Conservation (phyloP, 2,888 invertebrate genomes). For the Drosophila sordidula region DNA sequence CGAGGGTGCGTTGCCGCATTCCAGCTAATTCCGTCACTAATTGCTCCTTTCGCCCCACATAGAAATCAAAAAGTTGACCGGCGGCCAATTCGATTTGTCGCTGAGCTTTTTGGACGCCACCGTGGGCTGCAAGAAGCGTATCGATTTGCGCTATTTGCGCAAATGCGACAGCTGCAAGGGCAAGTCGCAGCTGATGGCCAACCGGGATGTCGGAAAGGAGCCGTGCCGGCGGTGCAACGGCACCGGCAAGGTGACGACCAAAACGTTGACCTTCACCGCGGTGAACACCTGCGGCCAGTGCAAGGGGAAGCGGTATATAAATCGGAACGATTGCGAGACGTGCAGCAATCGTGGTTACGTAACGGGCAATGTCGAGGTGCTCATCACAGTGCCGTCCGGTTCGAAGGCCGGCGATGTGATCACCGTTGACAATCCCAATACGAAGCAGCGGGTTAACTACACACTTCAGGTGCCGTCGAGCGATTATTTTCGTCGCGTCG, state of each 20-base stretch:
- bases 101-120: conserved; percentile 81
- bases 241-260: conserved; percentile 74
- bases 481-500: conserved; percentile 78
- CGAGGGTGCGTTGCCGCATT: conserved; percentile 60
- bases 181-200: conserved; percentile 67
- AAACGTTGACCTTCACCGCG: conserved; percentile 62
- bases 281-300: conserved; percentile 74
- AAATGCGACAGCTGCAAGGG: conserved; percentile 82
- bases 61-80: conserved; percentile 66
- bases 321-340: conserved; percentile 77
- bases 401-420: conserved; percentile 77
- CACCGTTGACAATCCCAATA: conserved; percentile 76
- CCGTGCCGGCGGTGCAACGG: conserved; percentile 83
- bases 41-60: not conserved
- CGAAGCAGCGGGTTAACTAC: conserved; percentile 73
- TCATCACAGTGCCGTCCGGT: conserved; percentile 78
- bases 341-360: conserved; percentile 81
- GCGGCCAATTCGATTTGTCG: conserved; percentile 65
- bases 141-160: conserved; percentile 71
- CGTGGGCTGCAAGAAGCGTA: conserved; percentile 77
- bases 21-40: not conserved
- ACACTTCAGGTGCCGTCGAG: conserved; percentile 72
- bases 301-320: conserved; percentile 78
- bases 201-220: conserved; percentile 70
- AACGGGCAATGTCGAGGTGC: conserved; percentile 64